Percentiles rank a stretch among this genome's conserved stretches.
These are phyloP conservation scores for Anas bahamensis DNA, from an alignment of 2,797 vertebrate species.

Conservation along the genomic window DNA sequence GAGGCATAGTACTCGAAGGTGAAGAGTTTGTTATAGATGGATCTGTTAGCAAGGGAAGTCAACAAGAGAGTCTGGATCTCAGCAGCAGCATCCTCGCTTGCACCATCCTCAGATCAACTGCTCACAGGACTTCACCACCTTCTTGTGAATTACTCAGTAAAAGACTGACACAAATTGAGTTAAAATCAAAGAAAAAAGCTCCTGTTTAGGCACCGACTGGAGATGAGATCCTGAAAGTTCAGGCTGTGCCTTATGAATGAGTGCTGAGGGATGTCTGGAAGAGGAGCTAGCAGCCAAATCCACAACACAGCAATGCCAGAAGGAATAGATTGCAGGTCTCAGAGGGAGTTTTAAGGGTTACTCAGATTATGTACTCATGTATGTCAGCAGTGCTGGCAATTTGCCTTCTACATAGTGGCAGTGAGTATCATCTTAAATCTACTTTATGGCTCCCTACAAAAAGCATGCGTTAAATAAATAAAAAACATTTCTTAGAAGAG, in stretches of 20 bases:
- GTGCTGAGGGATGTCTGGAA: not conserved
- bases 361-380: not conserved
- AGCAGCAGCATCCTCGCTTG: not conserved
- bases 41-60: not conserved
- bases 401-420: not conserved
- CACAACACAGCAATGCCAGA: not conserved
- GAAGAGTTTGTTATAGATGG: not conserved
- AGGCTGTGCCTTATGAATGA: not conserved
- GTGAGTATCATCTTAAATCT: not conserved
- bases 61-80: not conserved
- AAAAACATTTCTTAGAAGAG: not conserved
- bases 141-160: not conserved
- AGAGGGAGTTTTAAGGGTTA: not conserved
- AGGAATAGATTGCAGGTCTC: not conserved
- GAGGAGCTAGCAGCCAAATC: not conserved
- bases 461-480: not conserved
- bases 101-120: not conserved
- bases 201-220: not conserved
- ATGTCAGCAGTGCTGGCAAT: not conserved
- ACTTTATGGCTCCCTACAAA: not conserved
- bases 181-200: not conserved
- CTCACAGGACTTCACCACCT: not conserved
- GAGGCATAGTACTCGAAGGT: not conserved
- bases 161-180: not conserved
- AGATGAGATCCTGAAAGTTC: not conserved